Conservation (phyloP, 1,140 invertebrate genomes). For the Teleogryllus occipitalis region DNA sequence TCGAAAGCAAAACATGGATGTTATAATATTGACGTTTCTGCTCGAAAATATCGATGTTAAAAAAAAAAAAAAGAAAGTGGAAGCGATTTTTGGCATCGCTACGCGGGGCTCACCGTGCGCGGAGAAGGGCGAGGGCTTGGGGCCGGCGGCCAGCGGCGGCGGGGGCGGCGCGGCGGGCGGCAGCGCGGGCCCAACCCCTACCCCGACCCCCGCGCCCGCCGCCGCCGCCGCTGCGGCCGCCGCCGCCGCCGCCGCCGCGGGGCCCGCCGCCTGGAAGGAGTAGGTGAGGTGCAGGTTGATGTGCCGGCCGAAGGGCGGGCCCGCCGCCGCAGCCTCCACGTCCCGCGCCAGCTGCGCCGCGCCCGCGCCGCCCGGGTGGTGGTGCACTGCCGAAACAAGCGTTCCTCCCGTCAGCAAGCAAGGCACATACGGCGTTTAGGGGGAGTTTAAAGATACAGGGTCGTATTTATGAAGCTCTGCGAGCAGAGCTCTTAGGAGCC, state of each 20-base stretch:
- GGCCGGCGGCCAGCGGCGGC: background rate
- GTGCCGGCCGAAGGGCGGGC: constrained; percentile 52
- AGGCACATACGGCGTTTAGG: too few relatives aligned
- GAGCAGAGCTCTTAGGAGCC: too few relatives aligned
- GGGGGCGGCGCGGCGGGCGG: background rate
- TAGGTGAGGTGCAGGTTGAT: constrained; percentile 77
- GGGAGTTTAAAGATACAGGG: too few relatives aligned
- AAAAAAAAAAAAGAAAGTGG: too few relatives aligned
- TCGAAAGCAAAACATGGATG: too few relatives aligned
- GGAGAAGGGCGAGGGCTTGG: background rate
- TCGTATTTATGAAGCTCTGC: too few relatives aligned
- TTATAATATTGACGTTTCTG: too few relatives aligned
- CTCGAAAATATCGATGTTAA: too few relatives aligned
- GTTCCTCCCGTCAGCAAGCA: too few relatives aligned
- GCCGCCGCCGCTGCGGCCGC: background rate
- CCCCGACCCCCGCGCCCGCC: background rate
- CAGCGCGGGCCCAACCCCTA: background rate
- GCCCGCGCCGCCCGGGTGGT: background rate
- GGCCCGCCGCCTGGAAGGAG: constrained; percentile 60
- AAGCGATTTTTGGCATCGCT: too few relatives aligned
- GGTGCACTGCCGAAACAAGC: constrained; percentile 20
- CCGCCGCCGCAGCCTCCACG: background rate
- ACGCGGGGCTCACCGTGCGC: background rate
- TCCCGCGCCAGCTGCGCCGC: constrained; percentile 17
- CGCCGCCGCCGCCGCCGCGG: constrained; percentile 21